Conservation (phyloP, 2,797 vertebrate genomes). For the Tamandua tetradactyla region DNA sequence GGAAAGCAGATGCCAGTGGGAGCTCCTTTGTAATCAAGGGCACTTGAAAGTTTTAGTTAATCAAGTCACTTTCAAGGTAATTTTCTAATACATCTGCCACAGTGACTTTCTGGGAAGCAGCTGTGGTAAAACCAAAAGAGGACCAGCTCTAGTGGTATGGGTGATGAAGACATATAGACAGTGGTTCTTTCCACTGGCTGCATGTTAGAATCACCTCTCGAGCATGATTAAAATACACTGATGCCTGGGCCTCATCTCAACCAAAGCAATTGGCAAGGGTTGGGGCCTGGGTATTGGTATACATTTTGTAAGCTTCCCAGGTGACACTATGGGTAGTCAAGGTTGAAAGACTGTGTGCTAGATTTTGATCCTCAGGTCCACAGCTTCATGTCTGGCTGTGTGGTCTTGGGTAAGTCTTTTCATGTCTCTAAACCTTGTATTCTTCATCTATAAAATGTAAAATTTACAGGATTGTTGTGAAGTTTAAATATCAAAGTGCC, state of each 20-base stretch:
- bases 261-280: neutral
- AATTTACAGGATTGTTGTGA: neutral
- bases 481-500: neutral
- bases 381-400: neutral
- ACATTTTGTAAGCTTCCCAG: neutral
- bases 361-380: neutral
- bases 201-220: neutral
- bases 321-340: neutral
- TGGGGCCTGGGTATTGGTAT: neutral
- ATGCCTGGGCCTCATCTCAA: neutral
- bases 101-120: neutral
- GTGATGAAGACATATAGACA: neutral
- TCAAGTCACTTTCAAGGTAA: slow-evolving; percentile 68
- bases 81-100: neutral
- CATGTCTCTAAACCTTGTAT: neutral
- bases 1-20: slow-evolving; percentile 57
- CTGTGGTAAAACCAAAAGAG: neutral
- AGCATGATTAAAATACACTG: neutral
- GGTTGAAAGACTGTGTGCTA: neutral
- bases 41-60: slow-evolving; percentile 63
- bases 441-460: neutral
- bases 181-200: neutral
- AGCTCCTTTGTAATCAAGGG: slow-evolving; percentile 59
- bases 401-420: neutral
- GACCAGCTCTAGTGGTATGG: too few species aligned